Conservation (phyloP, 2,113 vertebrate species). For the Trichechus manatus region DNA sequence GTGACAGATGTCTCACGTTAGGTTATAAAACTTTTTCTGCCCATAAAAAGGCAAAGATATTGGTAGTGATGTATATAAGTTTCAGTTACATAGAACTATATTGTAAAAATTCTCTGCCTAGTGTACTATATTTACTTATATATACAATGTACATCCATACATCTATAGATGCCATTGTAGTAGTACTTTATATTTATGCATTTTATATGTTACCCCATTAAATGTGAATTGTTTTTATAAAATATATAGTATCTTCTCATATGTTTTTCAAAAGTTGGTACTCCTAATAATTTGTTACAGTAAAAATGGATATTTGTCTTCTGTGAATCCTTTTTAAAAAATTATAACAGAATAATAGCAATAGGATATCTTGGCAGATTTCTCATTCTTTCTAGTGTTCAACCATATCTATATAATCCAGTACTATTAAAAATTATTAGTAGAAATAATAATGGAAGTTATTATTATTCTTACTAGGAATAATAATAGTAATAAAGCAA, state of each 20-base stretch:
- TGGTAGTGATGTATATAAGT: neutral
- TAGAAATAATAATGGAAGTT: neutral
- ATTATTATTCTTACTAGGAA: neutral
- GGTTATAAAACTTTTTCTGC: constrained; percentile 49
- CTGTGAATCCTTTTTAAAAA: neutral
- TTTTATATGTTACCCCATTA: neutral
- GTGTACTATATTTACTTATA: neutral
- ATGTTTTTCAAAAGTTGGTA: neutral
- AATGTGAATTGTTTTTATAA: neutral
- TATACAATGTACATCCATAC: neutral
- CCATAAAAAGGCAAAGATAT: constrained; percentile 50
- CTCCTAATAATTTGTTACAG: neutral
- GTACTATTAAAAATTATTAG: neutral
- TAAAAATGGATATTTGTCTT: neutral
- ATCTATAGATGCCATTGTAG: neutral
- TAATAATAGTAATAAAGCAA: neutral
- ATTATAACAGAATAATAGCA: neutral
- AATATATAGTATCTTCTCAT: constrained; percentile 1
- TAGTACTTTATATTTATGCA: neutral
- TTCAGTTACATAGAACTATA: neutral
- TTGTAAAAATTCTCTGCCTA: neutral
- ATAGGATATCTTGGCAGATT: neutral
- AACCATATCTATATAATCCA: neutral
- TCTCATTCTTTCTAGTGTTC: neutral
- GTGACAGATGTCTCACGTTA: constrained; percentile 26